Base-by-base conservation (phyloP, 2,113 vertebrate genomes). In the Eurystomus gularis region DNA sequence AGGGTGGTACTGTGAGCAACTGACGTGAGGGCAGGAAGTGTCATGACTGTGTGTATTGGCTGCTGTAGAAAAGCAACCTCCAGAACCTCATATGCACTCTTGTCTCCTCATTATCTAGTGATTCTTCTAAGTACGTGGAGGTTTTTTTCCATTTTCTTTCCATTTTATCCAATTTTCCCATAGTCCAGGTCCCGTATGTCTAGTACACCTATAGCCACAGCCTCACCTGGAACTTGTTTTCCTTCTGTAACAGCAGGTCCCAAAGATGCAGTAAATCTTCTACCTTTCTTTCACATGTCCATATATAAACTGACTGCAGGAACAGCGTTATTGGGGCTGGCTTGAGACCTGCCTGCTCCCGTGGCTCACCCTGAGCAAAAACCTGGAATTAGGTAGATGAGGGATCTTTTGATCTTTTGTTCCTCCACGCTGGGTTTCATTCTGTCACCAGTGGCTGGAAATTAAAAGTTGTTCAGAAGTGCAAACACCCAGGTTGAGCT, bases 31-130 rank as follows among this genome's bases (percentile, higher is more conserved):
- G 35, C 48, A 80, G 23, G 11, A 61, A 9, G 17, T 40, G 21
- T 8, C 44, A 7, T 1, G 2, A 35, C 52, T 3, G 1, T 20
- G 1, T 20, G n/a, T 44, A 17, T 40, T 65, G 49, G 33, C 69
- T 58, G 48, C 64, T 61, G 42, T 46, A 87, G 61, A 55, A 95
- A 64, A 88, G 11, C 25, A 24, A 3, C 15, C 3, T 57, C 26
- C 40, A 48, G 49, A 33, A 35, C 33, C 54, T 81, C 49, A 23
- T 3, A 8, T 31, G 35, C 49, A 55, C 17, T 17, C 48, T n/a
- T 60, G 19, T 26, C n/a, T 82, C 26, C 24, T 68, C n/a, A 17
- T 46, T 6, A 3, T 4, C 55, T 39, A 16, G 20, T 18, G 28
- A 6, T 44, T 71, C 54, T 51, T 40, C 20, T 15, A 39, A 39